phyloP scores from a whole-genome alignment of 1,140 invertebrate species.

The Macrocentrus cingulum region DNA sequence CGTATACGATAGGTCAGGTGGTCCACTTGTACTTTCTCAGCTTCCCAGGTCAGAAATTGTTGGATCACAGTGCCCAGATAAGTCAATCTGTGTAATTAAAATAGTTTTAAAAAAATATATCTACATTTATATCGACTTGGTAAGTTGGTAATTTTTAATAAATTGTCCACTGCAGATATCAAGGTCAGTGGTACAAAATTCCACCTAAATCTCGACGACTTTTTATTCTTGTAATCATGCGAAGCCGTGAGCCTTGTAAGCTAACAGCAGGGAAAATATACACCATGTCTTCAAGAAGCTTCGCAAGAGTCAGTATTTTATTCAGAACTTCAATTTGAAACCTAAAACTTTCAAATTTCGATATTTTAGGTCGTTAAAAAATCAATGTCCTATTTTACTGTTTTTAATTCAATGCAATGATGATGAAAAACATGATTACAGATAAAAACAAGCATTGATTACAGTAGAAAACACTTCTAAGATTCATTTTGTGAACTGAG shows the following conservation, averaged over 20 bases:
- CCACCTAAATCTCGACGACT: slow-evolving; percentile 18
- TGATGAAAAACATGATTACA: background rate
- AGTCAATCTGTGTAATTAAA: slow-evolving; percentile 21
- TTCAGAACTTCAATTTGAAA: background rate
- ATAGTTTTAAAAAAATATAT: too few relatives aligned
- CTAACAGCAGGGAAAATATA: slow-evolving; percentile 30
- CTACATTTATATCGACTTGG: too few relatives aligned
- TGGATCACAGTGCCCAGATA: slow-evolving; percentile 7
- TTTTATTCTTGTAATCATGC: slow-evolving; percentile 21
- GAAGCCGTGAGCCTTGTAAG: slow-evolving; percentile 21
- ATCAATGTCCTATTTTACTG: slow-evolving; percentile 21
- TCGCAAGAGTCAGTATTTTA: slow-evolving; percentile 5
- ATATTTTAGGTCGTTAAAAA: slow-evolving; percentile 19
- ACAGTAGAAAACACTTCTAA: too few relatives aligned
- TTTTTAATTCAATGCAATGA: slow-evolving; percentile 13
- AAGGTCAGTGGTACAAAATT: slow-evolving; percentile 25
- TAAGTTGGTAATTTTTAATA: too few relatives aligned
- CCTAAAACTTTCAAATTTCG: background rate
- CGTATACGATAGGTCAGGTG: slow-evolving; percentile 1
- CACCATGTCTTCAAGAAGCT: slow-evolving; percentile 20
- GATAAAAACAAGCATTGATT: too few relatives aligned
- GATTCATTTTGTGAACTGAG: too few relatives aligned
- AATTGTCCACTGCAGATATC: too few relatives aligned
- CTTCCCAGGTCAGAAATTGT: slow-evolving; percentile 22
- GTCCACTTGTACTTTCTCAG: slow-evolving; percentile 19